phyloP scores from a whole-genome alignment of 2,888 invertebrate species.

The Psococerastis gibbosa region DNA sequence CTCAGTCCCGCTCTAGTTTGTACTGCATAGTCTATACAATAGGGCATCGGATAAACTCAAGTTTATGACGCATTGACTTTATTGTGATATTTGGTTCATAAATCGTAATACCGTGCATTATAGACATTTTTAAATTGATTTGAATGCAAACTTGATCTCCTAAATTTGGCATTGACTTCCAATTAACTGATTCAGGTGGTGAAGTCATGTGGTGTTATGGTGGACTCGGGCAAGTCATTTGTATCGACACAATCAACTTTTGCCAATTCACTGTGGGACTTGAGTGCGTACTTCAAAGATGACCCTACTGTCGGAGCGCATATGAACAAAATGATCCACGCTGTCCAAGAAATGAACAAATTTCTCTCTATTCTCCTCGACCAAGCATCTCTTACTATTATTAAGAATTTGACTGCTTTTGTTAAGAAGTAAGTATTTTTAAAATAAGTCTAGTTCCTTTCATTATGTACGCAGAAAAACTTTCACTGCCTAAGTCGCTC shows the following conservation, averaged over 20 bases:
- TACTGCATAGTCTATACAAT: no score
- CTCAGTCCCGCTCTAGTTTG: no score
- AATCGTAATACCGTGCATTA: no score
- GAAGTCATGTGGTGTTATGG: slow-evolving; percentile 74
- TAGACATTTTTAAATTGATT: no score
- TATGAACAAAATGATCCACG: slow-evolving; percentile 55
- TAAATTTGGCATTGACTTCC: slow-evolving; percentile 4
- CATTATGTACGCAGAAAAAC: no score
- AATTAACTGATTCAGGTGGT: slow-evolving; percentile 32
- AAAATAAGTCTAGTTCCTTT: no score
- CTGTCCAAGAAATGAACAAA: slow-evolving; percentile 81
- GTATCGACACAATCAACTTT: slow-evolving; percentile 77
- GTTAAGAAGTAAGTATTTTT: slow-evolving; percentile 75
- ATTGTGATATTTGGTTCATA: no score
- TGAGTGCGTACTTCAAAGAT: slow-evolving; percentile 71
- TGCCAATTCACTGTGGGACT: slow-evolving; percentile 75
- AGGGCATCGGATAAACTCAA: no score
- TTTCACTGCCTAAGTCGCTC: no score
- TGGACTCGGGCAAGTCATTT: slow-evolving; percentile 82
- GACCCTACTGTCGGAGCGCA: slow-evolving; percentile 66
- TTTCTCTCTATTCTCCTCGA: slow-evolving; percentile 80
- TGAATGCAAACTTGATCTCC: no score
- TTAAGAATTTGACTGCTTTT: slow-evolving; percentile 76
- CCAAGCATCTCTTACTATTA: slow-evolving; percentile 76
- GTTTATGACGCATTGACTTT: no score